Conservation (phyloP, 92 coral and sea anemone species). For the Paramuricea clavata region DNA sequence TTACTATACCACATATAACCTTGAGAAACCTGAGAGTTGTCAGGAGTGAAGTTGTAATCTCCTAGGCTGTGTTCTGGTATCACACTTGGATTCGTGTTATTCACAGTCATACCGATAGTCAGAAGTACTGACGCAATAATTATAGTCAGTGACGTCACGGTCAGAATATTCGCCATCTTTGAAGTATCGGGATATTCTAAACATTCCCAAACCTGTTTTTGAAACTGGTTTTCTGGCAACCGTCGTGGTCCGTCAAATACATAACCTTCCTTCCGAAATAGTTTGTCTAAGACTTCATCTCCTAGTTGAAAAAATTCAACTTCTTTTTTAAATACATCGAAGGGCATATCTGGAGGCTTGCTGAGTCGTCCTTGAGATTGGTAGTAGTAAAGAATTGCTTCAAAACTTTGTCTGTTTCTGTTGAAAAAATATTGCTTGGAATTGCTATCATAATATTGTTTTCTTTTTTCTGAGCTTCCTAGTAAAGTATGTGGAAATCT, state of each 20-base stretch:
- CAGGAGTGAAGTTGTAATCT: not conserved
- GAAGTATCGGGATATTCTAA: slow-evolving; percentile 98
- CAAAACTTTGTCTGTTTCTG: slow-evolving; percentile 93
- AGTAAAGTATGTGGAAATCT: slow-evolving; percentile 91
- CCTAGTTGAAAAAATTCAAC: slow-evolving; percentile 96
- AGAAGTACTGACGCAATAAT: slow-evolving; percentile 80
- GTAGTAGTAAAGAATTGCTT: slow-evolving; percentile 92
- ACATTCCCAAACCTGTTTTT: slow-evolving; percentile 88
- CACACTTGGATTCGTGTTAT: slow-evolving; percentile 54
- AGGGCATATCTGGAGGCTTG: slow-evolving; percentile 91
- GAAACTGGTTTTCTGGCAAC: slow-evolving; percentile 73
- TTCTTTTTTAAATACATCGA: slow-evolving; percentile 88
- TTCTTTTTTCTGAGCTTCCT: slow-evolving; percentile 86
- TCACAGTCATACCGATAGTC: slow-evolving; percentile 77
- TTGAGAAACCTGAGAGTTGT: not conserved
- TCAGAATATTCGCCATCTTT: slow-evolving; percentile 74
- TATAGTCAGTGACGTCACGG: slow-evolving; percentile 80
- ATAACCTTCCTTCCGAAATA: slow-evolving; percentile 87
- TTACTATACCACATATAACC: slow-evolving; percentile 65
- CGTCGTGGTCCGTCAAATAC: slow-evolving; percentile 67
- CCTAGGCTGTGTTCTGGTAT: not conserved
- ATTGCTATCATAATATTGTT: slow-evolving; percentile 79
- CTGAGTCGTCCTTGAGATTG: slow-evolving; percentile 93
- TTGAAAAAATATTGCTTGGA: slow-evolving; percentile 90
- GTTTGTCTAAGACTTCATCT: slow-evolving; percentile 79